Base-by-base conservation (phyloP, 2,797 vertebrate genomes). In the Scleropages formosus region DNA sequence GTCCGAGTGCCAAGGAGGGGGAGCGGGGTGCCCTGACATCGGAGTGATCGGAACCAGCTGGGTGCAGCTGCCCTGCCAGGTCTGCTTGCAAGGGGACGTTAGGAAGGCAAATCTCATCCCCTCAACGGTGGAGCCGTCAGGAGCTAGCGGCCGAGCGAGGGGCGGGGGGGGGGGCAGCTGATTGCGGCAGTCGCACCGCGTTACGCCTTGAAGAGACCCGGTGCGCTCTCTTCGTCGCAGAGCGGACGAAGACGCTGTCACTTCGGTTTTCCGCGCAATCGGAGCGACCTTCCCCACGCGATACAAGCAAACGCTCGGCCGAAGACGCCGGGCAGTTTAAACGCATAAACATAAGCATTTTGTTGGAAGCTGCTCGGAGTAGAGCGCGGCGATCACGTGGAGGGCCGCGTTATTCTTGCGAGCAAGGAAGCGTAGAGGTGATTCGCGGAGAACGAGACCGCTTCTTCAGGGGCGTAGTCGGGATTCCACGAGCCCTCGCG, bases 21-120 rank as follows among this genome's bases (percentile, higher is more conserved):
- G 20, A 46, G 22, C 11, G 11, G 11, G 58, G 18, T 61, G 59
- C 44, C 44, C 39, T 39, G 24, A 10, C 39, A 22, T 44, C 61
- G 59, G 20, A 15, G 20, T 27, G 20, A 69, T 81, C 76, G 77
- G 78, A 76, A 71, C 61, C 71, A 80, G 73, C 75, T 75, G 75
- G 71, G 46, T 58, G 53, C 20, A 22, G 59, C 58, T 58, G 65
- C 64, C 22, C 74, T 49, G 66, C 61, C 31, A 61, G 62, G 39
- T 73, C 72, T 76, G 60, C 46, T 26, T 16, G 7, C 51, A 74
- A 26, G 67, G 16, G 51, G 26, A 18, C 26, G 64, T 24, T 13
- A 39, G 20, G 12, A 49, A 61, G 59, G 44, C 46, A 59, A 61
- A 71, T n/a, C 16, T 56, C 10, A 24, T 74, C 15, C 22, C 24